Evolutionary conservation across 1,140 invertebrate species (phyloP), one percentile per base, ranked within the genome.

Genomic region (Bombus picipes): DNA sequence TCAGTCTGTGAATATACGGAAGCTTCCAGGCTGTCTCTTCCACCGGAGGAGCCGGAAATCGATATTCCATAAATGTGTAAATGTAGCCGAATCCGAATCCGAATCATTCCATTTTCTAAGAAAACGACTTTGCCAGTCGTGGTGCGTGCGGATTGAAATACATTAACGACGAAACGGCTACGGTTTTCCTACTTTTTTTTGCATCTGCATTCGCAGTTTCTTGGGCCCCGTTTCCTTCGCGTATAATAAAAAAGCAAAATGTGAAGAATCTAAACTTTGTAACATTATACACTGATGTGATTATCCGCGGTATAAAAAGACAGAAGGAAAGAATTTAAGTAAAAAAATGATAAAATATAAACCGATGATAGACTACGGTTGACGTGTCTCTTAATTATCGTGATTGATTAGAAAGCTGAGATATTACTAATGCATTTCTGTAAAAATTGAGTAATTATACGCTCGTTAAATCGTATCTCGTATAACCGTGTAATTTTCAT

Each of bases 11-110:
- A 87, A 89, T 90, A 79, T 74, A 90, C 87, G 88, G 83, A 90
- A 89, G 87, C 83, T 85, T 88, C 72, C 41, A 53, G 41, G 57
- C 43, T 57, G 47, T 53, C 81, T 47, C 18, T 62, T 72, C 25
- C 77, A 28, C n/a, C n/a, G 9, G 22, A 9, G 57, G 5, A 9
- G 28, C 70, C 70, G 85, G 88, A 91, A 93, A 94, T 94, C 93
- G 93, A 94, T 94, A 94, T 94, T 93, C 93, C 92, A 94, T 94
- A 94, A 94, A 94, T 93, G 92, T 94, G 93, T 93, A 94, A 93
- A 94, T 93, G 90, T 93, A 92, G 92, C 88, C 87, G 90, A 91
- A 93, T 93, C 81, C 87, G 90, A 91, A 93, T 93, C 81, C 84
- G 70, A 86, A 88, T 86, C 88, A 83, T 90, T 88, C 70, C 82